A percentile compares a stretch with the other conserved stretches of the same genome.
Conservation (phyloP, 2,113 vertebrate species). For the Thalassoma bifasciatum region DNA sequence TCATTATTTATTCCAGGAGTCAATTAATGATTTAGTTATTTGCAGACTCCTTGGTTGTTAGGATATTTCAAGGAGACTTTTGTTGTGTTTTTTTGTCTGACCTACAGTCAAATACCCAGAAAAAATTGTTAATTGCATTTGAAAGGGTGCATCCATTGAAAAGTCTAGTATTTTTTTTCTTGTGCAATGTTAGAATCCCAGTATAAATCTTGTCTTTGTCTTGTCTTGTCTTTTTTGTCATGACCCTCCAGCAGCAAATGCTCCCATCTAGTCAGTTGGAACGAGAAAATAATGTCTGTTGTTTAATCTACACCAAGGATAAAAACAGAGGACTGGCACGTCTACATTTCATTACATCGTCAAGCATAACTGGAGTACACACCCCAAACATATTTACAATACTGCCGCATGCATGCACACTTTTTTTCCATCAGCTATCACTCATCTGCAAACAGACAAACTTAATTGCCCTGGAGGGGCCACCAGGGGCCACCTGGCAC, state of each 20-base stretch:
- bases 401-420: not conserved
- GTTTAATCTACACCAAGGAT: not conserved
- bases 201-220: too few relatives aligned
- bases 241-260: not conserved
- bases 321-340: too few relatives aligned
- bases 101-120: not conserved
- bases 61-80: not conserved
- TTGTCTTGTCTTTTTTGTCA: too few relatives aligned
- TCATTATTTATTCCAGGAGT: not conserved
- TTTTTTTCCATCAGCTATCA: conserved; percentile 46
- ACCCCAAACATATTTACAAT: not conserved
- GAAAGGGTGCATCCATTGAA: not conserved
- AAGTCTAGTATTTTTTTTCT: too few relatives aligned
- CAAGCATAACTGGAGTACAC: not conserved
- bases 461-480: conserved; percentile 64
- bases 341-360: not conserved
- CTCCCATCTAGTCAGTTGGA: not conserved
- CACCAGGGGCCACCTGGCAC: conserved; percentile 71
- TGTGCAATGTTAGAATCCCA: too few relatives aligned
- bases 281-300: not conserved
- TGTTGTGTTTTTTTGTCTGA: not conserved
- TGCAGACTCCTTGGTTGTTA: not conserved
- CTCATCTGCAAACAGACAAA: conserved; percentile 52
- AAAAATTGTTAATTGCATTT: not conserved
- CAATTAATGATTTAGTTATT: not conserved